Conservation (phyloP, 2,888 invertebrate genomes). For the Agrochola macilenta region DNA sequence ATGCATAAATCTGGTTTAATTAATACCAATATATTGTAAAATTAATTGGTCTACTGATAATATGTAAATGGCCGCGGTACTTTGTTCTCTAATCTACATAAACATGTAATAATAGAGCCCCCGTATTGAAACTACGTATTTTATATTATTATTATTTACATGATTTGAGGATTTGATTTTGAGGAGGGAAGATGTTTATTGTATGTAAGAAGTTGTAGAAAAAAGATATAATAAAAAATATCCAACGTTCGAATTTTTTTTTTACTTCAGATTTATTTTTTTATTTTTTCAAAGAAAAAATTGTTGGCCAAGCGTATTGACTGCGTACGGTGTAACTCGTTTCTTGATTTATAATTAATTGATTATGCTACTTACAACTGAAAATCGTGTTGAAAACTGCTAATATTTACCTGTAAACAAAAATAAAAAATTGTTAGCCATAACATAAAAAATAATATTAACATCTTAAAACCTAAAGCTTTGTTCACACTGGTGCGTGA, state of each 20-base stretch:
- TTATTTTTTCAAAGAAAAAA: neutral
- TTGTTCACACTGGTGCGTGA: neutral
- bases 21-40: slow-evolving; percentile 83
- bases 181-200: neutral
- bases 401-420: slow-evolving; percentile 62
- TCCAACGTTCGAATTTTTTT: neutral
- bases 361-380: slow-evolving; percentile 11
- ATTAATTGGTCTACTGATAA: slow-evolving; percentile 84
- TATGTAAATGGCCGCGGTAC: slow-evolving; percentile 80
- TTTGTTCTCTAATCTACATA: slow-evolving; percentile 70
- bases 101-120: slow-evolving; percentile 59
- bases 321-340: neutral
- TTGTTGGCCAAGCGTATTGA: neutral
- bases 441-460: neutral
- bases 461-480: neutral
- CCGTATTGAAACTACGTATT: slow-evolving; percentile 42
- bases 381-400: neutral
- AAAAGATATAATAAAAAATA: neutral
- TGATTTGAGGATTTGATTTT: slow-evolving; percentile 11
- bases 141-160: slow-evolving; percentile 21
- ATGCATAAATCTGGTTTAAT: slow-evolving; percentile 76
- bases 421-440: slow-evolving; percentile 31
- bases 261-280: neutral
- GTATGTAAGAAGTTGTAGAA: neutral
- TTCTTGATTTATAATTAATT: neutral